Base-by-base conservation (phyloP, 1,140 invertebrate species). In the Archivesica marissinica region DNA sequence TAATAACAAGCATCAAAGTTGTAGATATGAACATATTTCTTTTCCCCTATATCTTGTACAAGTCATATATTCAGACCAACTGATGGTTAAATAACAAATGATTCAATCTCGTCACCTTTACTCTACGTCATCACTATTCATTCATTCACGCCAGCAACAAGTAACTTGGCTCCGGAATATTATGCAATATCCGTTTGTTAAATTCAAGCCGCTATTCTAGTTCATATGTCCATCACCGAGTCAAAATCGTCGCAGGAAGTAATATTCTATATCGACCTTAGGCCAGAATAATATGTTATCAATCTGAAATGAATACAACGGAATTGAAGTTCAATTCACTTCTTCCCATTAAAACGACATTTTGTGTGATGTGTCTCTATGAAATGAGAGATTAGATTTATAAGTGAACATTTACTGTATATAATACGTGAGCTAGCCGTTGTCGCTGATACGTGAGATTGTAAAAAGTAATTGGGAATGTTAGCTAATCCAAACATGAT, bases 111-210 rank as follows among this genome's bases (percentile, higher is more conserved):
- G 50, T 52, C 50, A 52, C 50, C 50, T 52, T 20, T 52, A 23
- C 3, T 28, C 54, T 59, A 6, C 33, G 3, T 28, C 3, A 28
- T 28, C 15, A 28, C 33, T 3, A 28, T 28, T 23, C 33, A 59
- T 28, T 25, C n/a, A 64, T 64, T 64, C 4, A 64, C 28, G 59
- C 59, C 30, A 4, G 59, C 59, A 35, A 64, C 59, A 64, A 64
- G 0, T 13, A 64, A 15, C 15, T 64, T 64, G 68, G 68, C 68
- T 44, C 68, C 38, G 47, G 15, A 28, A 72, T 25, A 72, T 72
- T 44, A 30, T 47, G 39, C 39, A 72, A 72, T 72, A 72, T 72
- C 68, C 68, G 38, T 72, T 47, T 72, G 28, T n/a, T 72, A 50
- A 50, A 41, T 30, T 72, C 44, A 50, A 23, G 44, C 38, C 25